phyloP scores from a whole-genome alignment of 2,797 vertebrate genomes.

The Enteromius thamalakanensis region DNA sequence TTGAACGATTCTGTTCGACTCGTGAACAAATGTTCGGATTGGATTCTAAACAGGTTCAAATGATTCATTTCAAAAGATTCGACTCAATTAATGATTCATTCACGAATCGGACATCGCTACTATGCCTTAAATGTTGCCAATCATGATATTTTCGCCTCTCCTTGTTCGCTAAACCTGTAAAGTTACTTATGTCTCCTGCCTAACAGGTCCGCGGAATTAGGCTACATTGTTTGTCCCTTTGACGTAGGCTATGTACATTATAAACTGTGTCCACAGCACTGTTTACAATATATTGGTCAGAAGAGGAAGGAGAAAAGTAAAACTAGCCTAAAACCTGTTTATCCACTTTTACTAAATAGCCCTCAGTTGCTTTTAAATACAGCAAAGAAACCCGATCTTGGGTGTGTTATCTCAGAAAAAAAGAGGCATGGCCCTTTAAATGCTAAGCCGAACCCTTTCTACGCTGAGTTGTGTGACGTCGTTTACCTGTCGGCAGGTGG shows the following conservation, averaged over 20 bases:
- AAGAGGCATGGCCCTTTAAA: conserved; percentile 54
- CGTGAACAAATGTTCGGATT: neutral
- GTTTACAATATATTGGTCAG: neutral
- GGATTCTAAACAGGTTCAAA: neutral
- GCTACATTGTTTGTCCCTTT: neutral
- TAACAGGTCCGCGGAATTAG: neutral
- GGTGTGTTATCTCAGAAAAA: conserved; percentile 1
- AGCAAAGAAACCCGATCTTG: neutral
- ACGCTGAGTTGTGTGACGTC: conserved; percentile 7
- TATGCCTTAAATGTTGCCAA: neutral
- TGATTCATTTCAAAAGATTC: neutral
- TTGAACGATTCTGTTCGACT: neutral
- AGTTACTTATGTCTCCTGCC: neutral
- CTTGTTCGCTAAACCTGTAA: neutral
- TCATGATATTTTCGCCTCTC: neutral
- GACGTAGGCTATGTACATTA: neutral
- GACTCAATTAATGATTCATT: neutral
- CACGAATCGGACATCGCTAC: neutral
- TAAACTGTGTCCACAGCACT: neutral
- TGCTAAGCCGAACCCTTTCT: neutral
- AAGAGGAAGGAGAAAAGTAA: neutral
- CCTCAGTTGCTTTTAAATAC: neutral
- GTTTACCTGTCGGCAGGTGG: conserved; percentile 56
- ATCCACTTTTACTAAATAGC: neutral
- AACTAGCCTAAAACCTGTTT: conserved; percentile 22